Evolutionary conservation across 2,888 invertebrate genomes (phyloP), one percentile per base, ranked within the genome.

Genomic region (Lissonota sp.): DNA sequence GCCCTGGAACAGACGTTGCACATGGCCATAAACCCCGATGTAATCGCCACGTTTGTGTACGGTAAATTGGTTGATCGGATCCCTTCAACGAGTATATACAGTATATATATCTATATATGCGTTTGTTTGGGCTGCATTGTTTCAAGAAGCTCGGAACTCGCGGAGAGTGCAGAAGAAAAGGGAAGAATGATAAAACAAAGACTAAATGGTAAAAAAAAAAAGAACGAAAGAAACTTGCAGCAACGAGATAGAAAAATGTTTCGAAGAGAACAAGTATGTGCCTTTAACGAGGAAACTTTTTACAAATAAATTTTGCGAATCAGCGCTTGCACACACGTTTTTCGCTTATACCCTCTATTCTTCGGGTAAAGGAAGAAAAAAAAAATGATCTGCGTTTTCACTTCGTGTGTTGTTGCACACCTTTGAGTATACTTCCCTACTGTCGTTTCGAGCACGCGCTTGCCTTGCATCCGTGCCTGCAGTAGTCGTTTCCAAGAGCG

Each of bases 1-100:
- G 71, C 79, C 74, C 77, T 79, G 76, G 60, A 57, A 69, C 77
- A 77, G 77, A 79, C 82, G 69, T 62, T 67, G 44, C 53, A 60
- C 66, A 58, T 51, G 55, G 58, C 77, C 55, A 62, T 75, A 75
- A 64, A 66, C 70, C 70, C 64, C 84, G 87, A 88, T 89, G 88
- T 87, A 87, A 90, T 90, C 88, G 85, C 79, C 80, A 82, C 85
- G 83, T 87, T 83, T 85, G 85, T 88, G 86, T 88, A 86, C 87
- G 80, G 87, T 88, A 88, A 90, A 89, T 90, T 90, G 88, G 87
- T 87, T 84, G 86, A 87, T 82, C 69, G 77, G 72, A 77, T 74
- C 46, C 49, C 58, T 77, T 80, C 67, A 70, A 64, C 80, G 53
- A 67, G 49, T 42, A 46, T 60, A 40, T 44, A 8, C 39, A 10